A percentile compares a stretch with the other conserved stretches of the same genome.
Conservation (phyloP, 2,113 vertebrate genomes). For the Grammomys dolichurus region DNA sequence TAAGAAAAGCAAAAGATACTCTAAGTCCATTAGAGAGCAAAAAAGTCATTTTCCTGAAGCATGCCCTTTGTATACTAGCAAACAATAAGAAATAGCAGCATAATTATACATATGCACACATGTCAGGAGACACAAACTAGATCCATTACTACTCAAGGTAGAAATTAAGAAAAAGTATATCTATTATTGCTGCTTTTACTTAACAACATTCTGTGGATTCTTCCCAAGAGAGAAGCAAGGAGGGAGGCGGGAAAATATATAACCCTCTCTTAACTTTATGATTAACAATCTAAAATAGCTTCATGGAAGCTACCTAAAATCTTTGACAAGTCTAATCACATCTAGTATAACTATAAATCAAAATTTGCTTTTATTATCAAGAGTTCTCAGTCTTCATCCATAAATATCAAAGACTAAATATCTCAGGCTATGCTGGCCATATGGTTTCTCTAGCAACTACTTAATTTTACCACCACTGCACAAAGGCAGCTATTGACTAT, state of each 20-base stretch:
- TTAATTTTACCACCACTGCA: background rate
- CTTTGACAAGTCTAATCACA: slow-evolving; percentile 27
- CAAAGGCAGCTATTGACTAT: background rate
- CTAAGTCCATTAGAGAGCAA: slow-evolving; percentile 16
- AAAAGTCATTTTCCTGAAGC: slow-evolving; percentile 29
- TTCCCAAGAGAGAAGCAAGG: background rate
- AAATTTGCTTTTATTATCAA: slow-evolving; percentile 43
- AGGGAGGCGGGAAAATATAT: background rate
- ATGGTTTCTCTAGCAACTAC: background rate
- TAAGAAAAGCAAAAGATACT: slow-evolving; percentile 23
- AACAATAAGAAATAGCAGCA: slow-evolving; percentile 24
- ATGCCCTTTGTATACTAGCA: slow-evolving; percentile 18
- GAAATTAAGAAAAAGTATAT: background rate
- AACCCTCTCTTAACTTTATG: slow-evolving; percentile 50
- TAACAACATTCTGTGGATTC: background rate
- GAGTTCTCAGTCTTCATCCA: background rate
- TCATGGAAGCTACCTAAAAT: slow-evolving; percentile 36
- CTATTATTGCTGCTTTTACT: background rate
- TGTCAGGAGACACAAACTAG: background rate
- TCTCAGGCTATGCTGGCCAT: background rate
- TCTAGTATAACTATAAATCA: slow-evolving; percentile 8
- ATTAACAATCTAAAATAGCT: background rate
- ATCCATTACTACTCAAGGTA: background rate
- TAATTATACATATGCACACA: background rate
- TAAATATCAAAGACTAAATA: background rate